Evolutionary conservation across 2,797 vertebrate species (phyloP), one percentile per base, ranked within the genome.

Genomic region (Darevskia mixta): DNA sequence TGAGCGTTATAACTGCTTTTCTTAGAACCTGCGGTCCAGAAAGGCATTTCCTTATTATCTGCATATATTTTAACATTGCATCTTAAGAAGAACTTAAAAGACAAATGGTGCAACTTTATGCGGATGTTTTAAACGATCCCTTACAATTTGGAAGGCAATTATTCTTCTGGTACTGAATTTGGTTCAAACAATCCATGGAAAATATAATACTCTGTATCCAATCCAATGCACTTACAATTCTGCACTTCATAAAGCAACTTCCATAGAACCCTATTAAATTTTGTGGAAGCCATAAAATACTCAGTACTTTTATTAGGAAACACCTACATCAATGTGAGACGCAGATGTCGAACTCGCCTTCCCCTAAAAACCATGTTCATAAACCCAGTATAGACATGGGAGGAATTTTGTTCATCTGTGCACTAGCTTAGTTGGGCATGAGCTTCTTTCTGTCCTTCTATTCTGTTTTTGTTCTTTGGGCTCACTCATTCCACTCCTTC

Each of bases 111-210:
- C 73, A 43, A 77, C 32, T 81, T 89, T n/a, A 89, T 77, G 43
- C 32, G 76, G 32, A 58, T 18, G 43, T 27, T 89, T 85, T 76
- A 81, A 85, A 85, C 20, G 20, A 45, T 85, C 82, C 38, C 86
- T 87, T 35, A 49, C 27, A 87, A 88, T 88, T 27, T 35, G 3
- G 25, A 88, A 91, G 79, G 9, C 82, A 38, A 78, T 0, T 80
- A 73, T 88, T 72, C 32, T 89, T 89, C 67, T 32, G 18, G n/a
- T 55, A 73, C 84, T 86, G 83, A 85, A 89, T 89, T 88, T 85
- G 67, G 17, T 85, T 80, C 69, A 85, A 88, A 85, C 82, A 85
- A 73, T 75, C 83, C 69, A 67, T 89, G 78, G 6, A 58, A 81
- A 82, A 82, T 69, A 43, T 66, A 82, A 86, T 69, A 23, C 32